Conservation (phyloP, 2,797 vertebrate species). For the Pseudochirops cupreus region DNA sequence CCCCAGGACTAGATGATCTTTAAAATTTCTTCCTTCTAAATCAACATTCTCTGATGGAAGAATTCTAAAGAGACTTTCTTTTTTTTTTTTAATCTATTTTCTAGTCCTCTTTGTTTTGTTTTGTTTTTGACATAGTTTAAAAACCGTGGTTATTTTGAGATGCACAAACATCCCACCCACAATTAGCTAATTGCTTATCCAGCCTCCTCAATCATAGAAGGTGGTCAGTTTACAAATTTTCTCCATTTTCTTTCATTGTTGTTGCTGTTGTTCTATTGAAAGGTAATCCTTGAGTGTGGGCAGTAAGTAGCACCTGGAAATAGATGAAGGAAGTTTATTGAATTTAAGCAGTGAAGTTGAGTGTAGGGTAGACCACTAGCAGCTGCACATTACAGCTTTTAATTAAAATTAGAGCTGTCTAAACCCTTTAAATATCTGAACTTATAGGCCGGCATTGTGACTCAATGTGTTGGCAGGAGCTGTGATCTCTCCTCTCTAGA, state of each 20-base stretch:
- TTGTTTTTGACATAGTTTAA: conserved; percentile 16
- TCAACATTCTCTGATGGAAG: background rate
- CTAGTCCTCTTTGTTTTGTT: background rate
- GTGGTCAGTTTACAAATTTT: conserved; percentile 4
- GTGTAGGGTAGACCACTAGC: conserved; percentile 52
- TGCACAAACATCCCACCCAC: background rate
- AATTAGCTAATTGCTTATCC: conserved; percentile 37
- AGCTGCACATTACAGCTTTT: conserved; percentile 70
- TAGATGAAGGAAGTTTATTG: conserved; percentile 37
- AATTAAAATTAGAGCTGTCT: conserved; percentile 76
- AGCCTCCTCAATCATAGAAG: background rate
- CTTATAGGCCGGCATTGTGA: conserved; percentile 69
- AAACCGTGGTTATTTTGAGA: conserved; percentile 29
- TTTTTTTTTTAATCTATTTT: conserved; percentile 34
- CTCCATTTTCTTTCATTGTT: background rate
- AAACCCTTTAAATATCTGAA: conserved; percentile 76
- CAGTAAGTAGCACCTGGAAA: conserved; percentile 48
- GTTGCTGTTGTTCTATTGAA: conserved; percentile 40
- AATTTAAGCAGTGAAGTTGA: conserved; percentile 64
- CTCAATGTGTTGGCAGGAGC: conserved; percentile 75
- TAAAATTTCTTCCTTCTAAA: background rate
- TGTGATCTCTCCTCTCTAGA: conserved; percentile 74
- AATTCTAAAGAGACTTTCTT: background rate
- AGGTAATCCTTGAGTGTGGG: conserved; percentile 48
- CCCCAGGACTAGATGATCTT: background rate